phyloP scores from a whole-genome alignment of 1,140 invertebrate genomes.

The Rhizoglyphus robini region DNA sequence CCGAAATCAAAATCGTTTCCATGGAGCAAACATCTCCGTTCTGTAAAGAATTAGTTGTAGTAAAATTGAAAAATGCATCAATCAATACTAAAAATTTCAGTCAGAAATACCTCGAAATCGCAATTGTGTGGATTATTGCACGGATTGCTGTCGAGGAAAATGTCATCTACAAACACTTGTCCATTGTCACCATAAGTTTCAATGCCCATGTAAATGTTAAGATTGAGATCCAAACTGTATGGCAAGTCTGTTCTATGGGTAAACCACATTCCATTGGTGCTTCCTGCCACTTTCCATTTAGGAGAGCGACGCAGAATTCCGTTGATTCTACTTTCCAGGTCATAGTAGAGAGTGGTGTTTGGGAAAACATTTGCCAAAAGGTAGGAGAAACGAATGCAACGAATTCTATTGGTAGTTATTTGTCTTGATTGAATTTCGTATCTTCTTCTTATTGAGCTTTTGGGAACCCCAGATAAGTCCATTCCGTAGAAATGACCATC shows the following conservation, averaged over 20 bases:
- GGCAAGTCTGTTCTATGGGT: not conserved
- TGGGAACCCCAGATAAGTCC: too few species aligned
- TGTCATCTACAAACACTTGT: not conserved
- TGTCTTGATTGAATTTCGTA: not conserved
- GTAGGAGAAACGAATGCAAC: not conserved
- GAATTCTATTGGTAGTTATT: not conserved
- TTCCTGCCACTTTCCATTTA: not conserved
- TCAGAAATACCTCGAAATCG: slow-evolving; percentile 11
- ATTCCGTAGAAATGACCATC: not conserved
- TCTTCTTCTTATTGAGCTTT: too few species aligned
- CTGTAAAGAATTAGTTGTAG: not conserved
- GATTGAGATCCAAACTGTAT: not conserved
- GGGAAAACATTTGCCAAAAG: not conserved
- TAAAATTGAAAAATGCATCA: not conserved
- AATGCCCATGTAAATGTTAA: too few species aligned
- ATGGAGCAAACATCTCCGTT: not conserved
- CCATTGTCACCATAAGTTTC: not conserved
- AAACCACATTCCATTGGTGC: not conserved
- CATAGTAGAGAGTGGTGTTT: not conserved
- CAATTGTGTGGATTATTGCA: not conserved
- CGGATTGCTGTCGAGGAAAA: not conserved
- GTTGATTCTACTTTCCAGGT: not conserved
- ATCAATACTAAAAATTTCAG: not conserved
- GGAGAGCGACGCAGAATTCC: too few species aligned
- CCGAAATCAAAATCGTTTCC: not conserved